phyloP scores from a whole-genome alignment of 2,113 vertebrate species.

The Grallaria varia region DNA sequence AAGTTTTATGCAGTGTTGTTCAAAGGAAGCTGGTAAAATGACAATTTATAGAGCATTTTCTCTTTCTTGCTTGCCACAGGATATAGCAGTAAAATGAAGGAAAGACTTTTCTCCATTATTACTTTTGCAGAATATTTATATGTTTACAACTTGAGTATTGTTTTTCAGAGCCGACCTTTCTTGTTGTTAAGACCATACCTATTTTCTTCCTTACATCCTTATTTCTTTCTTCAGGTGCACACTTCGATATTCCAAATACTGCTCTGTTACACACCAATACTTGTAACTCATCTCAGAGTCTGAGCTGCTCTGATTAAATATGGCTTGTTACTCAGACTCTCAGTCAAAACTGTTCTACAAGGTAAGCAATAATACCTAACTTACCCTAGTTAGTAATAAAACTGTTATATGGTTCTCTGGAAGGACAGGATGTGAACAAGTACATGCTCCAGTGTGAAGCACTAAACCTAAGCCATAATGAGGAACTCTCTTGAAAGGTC shows the following conservation, averaged over 20 bases:
- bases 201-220: not conserved
- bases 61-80: not conserved
- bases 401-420: not conserved
- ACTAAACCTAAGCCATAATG: not conserved
- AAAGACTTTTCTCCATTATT: not conserved
- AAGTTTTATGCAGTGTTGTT: conserved; percentile 13
- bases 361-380: not conserved
- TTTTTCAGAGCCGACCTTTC: not conserved
- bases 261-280: not conserved
- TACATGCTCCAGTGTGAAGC: not conserved
- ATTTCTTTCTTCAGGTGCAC: not conserved
- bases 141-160: not conserved
- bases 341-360: not conserved
- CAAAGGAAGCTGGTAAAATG: conserved; percentile 39
- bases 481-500: not conserved
- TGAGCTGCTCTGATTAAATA: not conserved
- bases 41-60: conserved; percentile 27
- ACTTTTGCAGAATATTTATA: conserved; percentile 28
- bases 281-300: not conserved
- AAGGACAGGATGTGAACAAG: not conserved
- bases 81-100: not conserved
- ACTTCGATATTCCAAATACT: not conserved
- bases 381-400: not conserved
- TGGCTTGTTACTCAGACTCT: not conserved
- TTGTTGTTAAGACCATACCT: not conserved